Percentiles rank a stretch among this genome's conserved stretches.
These are phyloP conservation scores for Kryptolebias marmoratus DNA, from an alignment of 2,113 vertebrate genomes.

Conservation along the genomic window DNA sequence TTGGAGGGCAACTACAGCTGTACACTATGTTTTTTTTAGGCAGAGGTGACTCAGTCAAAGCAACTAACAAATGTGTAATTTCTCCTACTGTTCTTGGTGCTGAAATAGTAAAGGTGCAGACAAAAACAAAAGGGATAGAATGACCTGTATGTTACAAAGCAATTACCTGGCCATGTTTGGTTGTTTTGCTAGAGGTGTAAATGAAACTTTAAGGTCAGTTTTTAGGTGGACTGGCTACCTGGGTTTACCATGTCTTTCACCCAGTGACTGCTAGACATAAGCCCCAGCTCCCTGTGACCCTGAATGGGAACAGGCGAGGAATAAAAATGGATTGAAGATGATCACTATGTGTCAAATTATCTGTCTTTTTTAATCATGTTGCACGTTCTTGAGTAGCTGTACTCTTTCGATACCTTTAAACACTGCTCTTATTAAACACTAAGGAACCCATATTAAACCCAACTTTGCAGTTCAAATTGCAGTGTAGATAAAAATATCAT, in stretches of 20 bases:
- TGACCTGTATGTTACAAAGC: background rate
- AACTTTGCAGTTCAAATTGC: conserved; percentile 18
- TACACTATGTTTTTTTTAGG: conserved; percentile 36
- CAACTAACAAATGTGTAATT: conserved; percentile 41
- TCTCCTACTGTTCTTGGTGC: background rate
- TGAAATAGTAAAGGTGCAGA: background rate
- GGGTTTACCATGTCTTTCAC: too few species aligned
- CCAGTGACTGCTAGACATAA: too few species aligned
- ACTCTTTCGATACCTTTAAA: conserved; percentile 30
- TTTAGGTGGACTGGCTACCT: too few species aligned
- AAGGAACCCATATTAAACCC: conserved; percentile 10
- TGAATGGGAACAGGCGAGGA: too few species aligned
- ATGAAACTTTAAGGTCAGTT: too few species aligned
- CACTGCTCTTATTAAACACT: conserved; percentile 36
- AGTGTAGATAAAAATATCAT: conserved; percentile 45
- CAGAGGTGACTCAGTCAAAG: conserved; percentile 48
- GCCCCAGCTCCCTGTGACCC: too few species aligned
- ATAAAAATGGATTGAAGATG: too few species aligned
- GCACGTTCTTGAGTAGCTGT: background rate
- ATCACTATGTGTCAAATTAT: too few species aligned
- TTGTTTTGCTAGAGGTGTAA: too few species aligned
- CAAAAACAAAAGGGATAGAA: background rate
- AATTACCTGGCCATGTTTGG: too few species aligned
- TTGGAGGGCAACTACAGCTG: conserved; percentile 42
- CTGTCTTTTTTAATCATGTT: too few species aligned